phyloP scores from a whole-genome alignment of 2,888 invertebrate genomes.

The Euplagia quadripunctaria region DNA sequence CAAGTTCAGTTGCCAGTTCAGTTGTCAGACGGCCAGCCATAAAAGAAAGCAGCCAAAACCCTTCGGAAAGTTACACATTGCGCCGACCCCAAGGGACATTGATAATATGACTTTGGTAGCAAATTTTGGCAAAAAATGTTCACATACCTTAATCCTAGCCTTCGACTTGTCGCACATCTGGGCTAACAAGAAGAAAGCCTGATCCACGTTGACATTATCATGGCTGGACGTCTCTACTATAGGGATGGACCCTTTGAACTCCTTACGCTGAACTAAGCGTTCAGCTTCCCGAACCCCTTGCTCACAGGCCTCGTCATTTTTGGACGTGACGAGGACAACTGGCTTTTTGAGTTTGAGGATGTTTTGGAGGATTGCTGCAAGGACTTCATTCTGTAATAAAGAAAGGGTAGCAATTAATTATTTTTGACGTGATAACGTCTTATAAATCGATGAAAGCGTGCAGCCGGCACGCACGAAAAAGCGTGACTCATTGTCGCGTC shows the following conservation, averaged over 20 bases:
- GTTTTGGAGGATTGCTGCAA: constrained; percentile 94
- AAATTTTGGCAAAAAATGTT: background rate
- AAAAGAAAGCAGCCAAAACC: no score
- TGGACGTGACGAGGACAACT: constrained; percentile 97
- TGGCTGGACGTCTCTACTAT: constrained; percentile 98
- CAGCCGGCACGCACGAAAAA: no score
- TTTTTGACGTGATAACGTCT: no score
- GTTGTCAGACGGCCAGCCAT: no score
- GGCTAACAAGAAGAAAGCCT: constrained; percentile 95
- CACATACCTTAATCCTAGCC: constrained; percentile 88
- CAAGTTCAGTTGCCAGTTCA: no score
- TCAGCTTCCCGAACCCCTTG: constrained; percentile 96
- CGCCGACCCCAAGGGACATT: no score
- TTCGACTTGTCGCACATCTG: constrained; percentile 97
- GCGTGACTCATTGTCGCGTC: no score
- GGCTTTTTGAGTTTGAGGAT: constrained; percentile 98
- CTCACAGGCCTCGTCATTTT: constrained; percentile 97
- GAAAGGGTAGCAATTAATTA: background rate
- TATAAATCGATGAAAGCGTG: no score
- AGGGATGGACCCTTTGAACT: constrained; percentile 95
- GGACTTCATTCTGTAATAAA: constrained; percentile 88
- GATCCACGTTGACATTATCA: constrained; percentile 98
- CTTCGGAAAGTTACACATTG: no score
- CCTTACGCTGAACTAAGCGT: constrained; percentile 94
- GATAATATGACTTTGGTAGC: no score